Evolutionary conservation across 1,140 invertebrate genomes (phyloP).

Genomic region (Octopus bimaculoides): DNA sequence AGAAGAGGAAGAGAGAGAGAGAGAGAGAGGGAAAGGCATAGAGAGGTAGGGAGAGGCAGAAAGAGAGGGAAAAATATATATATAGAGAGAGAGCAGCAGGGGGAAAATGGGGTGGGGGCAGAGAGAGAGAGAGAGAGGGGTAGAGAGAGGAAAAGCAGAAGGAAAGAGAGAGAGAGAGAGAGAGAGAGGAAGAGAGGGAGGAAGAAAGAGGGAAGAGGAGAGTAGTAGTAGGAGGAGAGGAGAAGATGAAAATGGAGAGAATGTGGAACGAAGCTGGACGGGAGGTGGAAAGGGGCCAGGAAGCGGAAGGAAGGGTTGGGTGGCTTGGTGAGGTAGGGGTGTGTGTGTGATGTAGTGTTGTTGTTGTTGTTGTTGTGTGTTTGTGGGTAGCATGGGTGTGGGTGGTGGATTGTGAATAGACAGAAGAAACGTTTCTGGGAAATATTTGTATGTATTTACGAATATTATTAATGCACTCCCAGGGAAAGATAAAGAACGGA

Average conservation of each 20-base stretch:
- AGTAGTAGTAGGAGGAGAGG: background rate
- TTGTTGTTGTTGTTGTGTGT: no score
- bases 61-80: background rate
- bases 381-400: no score
- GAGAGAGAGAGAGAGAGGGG: background rate
- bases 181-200: conserved; percentile 12
- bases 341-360: background rate
- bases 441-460: no score
- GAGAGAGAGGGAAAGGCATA: background rate
- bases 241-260: background rate
- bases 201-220: background rate
- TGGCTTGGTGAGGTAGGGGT: no score
- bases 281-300: background rate
- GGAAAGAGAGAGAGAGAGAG: background rate
- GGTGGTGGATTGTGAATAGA: no score
- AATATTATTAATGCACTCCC: no score
- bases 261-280: background rate
- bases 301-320: background rate
- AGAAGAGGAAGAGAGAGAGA: no score
- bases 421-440: no score
- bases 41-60: background rate
- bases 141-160: no score
- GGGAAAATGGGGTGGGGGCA: background rate
- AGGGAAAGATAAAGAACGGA: no score
- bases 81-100: background rate